A percentile compares a stretch with the other conserved stretches of the same genome.
phyloP scores from a whole-genome alignment of 2,797 vertebrate genomes.

The Trichosurus vulpecula region DNA sequence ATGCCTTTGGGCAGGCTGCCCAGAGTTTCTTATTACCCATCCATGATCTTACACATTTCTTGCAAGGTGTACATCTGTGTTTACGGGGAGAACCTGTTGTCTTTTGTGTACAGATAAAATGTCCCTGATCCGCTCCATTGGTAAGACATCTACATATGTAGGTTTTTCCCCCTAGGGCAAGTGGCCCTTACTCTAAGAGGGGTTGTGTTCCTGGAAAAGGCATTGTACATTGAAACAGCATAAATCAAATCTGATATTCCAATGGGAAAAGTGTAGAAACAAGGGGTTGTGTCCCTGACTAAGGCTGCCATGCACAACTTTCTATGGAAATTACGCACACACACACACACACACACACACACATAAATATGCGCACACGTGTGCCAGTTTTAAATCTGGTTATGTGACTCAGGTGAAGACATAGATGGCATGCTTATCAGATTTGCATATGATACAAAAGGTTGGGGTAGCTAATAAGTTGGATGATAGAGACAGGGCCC shows the following conservation, averaged over 20 bases:
- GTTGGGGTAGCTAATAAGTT: not conserved
- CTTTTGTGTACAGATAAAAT: not conserved
- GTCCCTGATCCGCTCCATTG: not conserved
- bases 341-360: conserved; percentile 26
- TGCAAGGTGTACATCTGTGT: not conserved
- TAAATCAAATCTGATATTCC: conserved; percentile 57
- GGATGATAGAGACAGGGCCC: not conserved
- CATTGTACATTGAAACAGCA: conserved; percentile 53
- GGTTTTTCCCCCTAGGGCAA: not conserved
- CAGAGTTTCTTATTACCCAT: not conserved
- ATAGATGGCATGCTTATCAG: not conserved
- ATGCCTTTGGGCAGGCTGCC: not conserved
- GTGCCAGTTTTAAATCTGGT: not conserved
- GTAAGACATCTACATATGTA: not conserved
- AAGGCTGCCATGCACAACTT: conserved; percentile 26
- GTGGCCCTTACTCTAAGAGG: not conserved
- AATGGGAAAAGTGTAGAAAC: not conserved
- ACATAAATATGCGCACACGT: no score
- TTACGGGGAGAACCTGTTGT: not conserved
- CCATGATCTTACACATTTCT: not conserved
- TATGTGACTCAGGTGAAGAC: not conserved
- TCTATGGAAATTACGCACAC: conserved; percentile 35
- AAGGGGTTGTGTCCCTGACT: conserved; percentile 8
- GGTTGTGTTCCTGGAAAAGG: conserved; percentile 43
- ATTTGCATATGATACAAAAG: not conserved